phyloP scores from a whole-genome alignment of 2,888 invertebrate genomes.

The Gortyna flavago region DNA sequence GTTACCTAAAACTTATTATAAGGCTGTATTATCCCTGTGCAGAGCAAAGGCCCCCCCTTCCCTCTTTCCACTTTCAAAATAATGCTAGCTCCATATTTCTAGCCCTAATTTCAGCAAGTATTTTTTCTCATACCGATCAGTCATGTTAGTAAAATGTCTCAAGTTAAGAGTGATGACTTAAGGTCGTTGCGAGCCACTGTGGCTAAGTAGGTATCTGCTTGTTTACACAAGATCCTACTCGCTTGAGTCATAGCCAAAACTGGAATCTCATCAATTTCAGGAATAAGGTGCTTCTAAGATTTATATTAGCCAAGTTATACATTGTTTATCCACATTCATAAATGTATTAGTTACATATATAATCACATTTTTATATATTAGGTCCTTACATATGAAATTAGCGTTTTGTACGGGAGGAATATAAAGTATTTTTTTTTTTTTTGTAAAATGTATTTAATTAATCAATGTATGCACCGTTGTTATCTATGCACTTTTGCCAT shows the following conservation, averaged over 20 bases:
- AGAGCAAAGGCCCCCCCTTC: too few species aligned
- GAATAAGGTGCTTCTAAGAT: conserved; percentile 13
- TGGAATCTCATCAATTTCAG: conserved; percentile 32
- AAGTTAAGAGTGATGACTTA: conserved; percentile 31
- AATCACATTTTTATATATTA: neutral
- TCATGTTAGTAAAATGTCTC: conserved; percentile 30
- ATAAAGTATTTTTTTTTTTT: too few species aligned
- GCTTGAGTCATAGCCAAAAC: conserved; percentile 48
- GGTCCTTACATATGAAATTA: too few species aligned
- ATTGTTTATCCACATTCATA: conserved; percentile 2
- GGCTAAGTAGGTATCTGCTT: conserved; percentile 16
- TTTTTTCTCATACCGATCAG: conserved; percentile 32
- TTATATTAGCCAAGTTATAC: conserved; percentile 5
- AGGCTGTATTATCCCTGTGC: too few species aligned
- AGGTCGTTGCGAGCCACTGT: neutral
- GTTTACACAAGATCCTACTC: conserved; percentile 35
- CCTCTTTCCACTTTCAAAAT: neutral
- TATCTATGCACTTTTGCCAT: too few species aligned
- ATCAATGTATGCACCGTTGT: too few species aligned
- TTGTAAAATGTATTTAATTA: too few species aligned
- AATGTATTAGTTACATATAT: neutral
- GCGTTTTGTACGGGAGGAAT: too few species aligned
- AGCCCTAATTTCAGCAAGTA: neutral
- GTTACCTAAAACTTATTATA: too few species aligned
- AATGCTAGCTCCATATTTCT: neutral